These are phyloP conservation scores for Rhipidura dahli DNA, from an alignment of 2,113 vertebrate genomes.

Conservation along the genomic window DNA sequence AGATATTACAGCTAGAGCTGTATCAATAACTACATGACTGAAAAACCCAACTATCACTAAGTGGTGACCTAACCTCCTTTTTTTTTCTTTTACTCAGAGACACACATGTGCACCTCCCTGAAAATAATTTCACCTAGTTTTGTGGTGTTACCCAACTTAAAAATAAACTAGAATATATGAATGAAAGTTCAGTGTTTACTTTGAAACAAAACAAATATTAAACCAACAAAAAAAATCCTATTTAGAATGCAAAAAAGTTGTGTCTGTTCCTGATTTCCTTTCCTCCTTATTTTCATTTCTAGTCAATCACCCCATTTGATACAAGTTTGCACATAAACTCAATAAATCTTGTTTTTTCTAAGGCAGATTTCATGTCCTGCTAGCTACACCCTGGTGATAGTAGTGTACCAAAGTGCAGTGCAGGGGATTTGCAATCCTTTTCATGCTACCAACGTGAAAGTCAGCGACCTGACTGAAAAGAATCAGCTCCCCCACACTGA, in stretches of 20 bases:
- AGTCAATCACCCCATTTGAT: background rate
- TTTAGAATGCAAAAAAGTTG: background rate
- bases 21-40: background rate
- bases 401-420: background rate
- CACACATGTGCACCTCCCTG: rapidly evolving
- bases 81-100: background rate
- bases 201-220: background rate
- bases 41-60: background rate
- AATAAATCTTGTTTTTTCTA: background rate
- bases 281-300: background rate
- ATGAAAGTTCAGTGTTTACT: background rate
- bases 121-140: background rate
- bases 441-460: background rate
- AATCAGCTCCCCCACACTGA: background rate
- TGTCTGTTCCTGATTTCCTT: background rate
- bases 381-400: background rate
- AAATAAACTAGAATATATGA: background rate
- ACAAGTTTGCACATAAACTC: background rate
- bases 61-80: background rate
- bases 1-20: background rate
- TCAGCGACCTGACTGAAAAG: background rate
- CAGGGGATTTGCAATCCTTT: background rate
- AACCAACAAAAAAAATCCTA: background rate
- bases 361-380: background rate
- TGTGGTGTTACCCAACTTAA: background rate